phyloP scores from a whole-genome alignment of 2,113 vertebrate genomes.

The Alosa alosa region DNA sequence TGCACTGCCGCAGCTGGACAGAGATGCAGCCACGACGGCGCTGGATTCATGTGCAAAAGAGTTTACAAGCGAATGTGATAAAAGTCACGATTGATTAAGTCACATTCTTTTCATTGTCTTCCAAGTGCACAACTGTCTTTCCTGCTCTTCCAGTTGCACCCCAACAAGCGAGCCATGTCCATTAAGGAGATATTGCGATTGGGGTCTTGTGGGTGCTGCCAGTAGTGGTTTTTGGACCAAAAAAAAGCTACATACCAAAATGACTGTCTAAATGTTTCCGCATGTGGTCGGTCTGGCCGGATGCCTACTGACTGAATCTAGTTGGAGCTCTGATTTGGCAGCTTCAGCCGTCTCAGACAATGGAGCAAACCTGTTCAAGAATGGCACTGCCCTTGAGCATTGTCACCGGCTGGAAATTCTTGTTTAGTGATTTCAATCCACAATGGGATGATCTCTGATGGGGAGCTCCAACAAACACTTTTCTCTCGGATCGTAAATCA shows the following conservation, averaged over 20 bases:
- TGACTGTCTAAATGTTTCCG: constrained; percentile 48
- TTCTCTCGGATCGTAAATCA: constrained; percentile 2
- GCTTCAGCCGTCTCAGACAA: constrained; percentile 25
- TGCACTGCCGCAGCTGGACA: constrained; percentile 12
- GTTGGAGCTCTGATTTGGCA: constrained; percentile 24
- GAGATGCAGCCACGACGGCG: neutral
- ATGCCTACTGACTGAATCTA: constrained; percentile 28
- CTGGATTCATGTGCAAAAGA: constrained; percentile 24
- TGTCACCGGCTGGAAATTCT: neutral
- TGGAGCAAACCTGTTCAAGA: constrained; percentile 14
- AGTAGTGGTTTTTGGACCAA: constrained; percentile 15
- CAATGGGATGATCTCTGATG: neutral
- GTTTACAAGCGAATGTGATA: constrained; percentile 3
- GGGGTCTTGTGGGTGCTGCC: constrained; percentile 26
- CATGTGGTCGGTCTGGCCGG: constrained; percentile 31
- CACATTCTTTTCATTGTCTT: constrained; percentile 19
- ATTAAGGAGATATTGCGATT: constrained; percentile 26
- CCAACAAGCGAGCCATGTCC: constrained; percentile 28
- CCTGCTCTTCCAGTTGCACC: constrained; percentile 27
- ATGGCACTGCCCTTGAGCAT: neutral
- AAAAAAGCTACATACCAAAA: constrained; percentile 29
- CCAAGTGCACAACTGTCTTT: constrained; percentile 31
- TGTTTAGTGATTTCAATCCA: neutral
- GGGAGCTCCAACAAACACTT: neutral
- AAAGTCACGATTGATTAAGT: constrained; percentile 20